A percentile compares a stretch with the other conserved stretches of the same genome.
phyloP scores from a whole-genome alignment of 2,113 vertebrate genomes.

The Melanocharis versteri region DNA sequence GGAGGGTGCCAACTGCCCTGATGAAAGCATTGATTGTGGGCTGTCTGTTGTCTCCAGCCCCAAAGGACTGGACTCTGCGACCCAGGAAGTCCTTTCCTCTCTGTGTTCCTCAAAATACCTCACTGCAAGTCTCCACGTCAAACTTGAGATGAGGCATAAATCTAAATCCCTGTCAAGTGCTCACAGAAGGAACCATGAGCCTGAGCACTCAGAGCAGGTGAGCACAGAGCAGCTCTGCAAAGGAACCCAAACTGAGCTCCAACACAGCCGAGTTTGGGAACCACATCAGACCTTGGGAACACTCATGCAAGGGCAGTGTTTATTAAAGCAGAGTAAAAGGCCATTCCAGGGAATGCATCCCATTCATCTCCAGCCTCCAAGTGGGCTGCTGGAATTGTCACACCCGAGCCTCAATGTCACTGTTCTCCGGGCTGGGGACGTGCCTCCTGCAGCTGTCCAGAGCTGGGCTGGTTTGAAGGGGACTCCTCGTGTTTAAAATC shows the following conservation, averaged over 20 bases:
- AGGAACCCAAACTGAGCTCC: not conserved
- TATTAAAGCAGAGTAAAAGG: not conserved
- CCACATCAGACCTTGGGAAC: not conserved
- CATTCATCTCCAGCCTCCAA: not conserved
- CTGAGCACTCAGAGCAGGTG: not conserved
- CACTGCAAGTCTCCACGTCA: not conserved
- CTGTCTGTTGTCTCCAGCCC: not conserved
- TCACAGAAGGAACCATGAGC: not conserved
- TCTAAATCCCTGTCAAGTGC: not conserved
- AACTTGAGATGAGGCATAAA: not conserved
- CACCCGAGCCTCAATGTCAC: not conserved
- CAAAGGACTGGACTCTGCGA: not conserved
- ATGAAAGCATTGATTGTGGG: rapidly evolving
- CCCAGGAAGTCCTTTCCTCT: not conserved
- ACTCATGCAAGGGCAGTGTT: not conserved
- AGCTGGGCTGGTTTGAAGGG: not conserved
- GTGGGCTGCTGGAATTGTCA: not conserved
- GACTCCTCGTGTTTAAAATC: not conserved
- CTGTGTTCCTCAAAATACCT: not conserved
- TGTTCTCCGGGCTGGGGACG: not conserved
- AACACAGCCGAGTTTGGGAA: not conserved
- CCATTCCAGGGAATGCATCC: not conserved
- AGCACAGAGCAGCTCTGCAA: not conserved
- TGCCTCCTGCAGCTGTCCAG: not conserved
- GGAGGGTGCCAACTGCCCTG: rapidly evolving